Conservation (phyloP, 2,113 vertebrate species). For the Ammodytes marinus region DNA sequence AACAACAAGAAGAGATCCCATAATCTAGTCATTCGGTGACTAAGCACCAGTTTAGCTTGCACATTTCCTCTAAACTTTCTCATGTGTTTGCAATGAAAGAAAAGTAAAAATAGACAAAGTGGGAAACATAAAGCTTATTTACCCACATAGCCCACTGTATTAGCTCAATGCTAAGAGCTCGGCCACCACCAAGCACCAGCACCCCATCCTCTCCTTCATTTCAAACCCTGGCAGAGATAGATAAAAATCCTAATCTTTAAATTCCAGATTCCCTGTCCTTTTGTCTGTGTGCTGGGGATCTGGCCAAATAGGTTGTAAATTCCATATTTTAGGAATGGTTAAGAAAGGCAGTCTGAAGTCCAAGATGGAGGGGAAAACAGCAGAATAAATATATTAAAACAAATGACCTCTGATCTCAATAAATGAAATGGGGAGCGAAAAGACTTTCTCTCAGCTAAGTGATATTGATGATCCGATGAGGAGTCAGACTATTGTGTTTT, state of each 20-base stretch:
- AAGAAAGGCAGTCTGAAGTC: not conserved
- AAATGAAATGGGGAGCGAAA: slow-evolving; percentile 26
- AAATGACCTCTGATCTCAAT: slow-evolving; percentile 53
- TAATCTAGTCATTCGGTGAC: not conserved
- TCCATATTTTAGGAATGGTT: slow-evolving; percentile 35
- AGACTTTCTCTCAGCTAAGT: slow-evolving; percentile 53
- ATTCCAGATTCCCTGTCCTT: slow-evolving; percentile 62
- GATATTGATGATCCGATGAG: slow-evolving; percentile 56
- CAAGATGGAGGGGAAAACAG: not conserved
- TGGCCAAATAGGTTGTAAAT: slow-evolving; percentile 65
- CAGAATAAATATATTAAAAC: slow-evolving; percentile 37
- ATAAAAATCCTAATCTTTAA: slow-evolving; percentile 61
- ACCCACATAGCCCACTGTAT: slow-evolving; percentile 23
- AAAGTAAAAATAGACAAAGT: not conserved
- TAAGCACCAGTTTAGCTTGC: not conserved
- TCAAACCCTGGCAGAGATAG: slow-evolving; percentile 30
- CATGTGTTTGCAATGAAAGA: not conserved
- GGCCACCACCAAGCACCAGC: slow-evolving; percentile 24
- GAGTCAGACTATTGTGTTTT: slow-evolving; percentile 46
- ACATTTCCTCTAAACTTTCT: slow-evolving; percentile 17
- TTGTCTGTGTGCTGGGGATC: slow-evolving; percentile 49
- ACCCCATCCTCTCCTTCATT: slow-evolving; percentile 25
- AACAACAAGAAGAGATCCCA: no score
- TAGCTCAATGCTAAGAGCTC: slow-evolving; percentile 53
- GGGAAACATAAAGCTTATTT: slow-evolving; percentile 17